Conservation (phyloP, 2,888 invertebrate genomes). For the Sinodicranocentrus sp. region DNA sequence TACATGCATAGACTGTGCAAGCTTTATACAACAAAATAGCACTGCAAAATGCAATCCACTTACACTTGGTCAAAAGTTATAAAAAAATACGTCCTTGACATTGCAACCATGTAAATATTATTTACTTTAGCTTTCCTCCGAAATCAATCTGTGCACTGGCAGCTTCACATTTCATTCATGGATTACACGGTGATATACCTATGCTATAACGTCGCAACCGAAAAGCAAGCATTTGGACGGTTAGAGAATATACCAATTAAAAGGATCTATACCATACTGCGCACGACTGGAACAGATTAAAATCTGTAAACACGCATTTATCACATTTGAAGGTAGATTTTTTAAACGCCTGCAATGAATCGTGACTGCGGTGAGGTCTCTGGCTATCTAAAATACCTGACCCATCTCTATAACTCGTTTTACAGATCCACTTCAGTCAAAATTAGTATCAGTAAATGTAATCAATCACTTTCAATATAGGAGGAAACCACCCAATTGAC, state of each 20-base stretch:
- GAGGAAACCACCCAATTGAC: conserved; percentile 28
- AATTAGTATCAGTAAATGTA: conserved; percentile 14
- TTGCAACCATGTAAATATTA: too few relatives aligned
- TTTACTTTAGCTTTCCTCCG: too few relatives aligned
- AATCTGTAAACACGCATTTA: conserved; percentile 26
- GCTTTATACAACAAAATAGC: too few relatives aligned
- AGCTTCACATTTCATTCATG: too few relatives aligned
- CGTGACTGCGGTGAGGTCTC: neutral
- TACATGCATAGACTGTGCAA: too few relatives aligned
- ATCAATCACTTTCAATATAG: conserved; percentile 35
- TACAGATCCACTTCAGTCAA: neutral
- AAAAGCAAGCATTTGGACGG: neutral
- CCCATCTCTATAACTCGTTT: conserved; percentile 4
- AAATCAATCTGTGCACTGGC: too few relatives aligned
- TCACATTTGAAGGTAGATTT: conserved; percentile 7
- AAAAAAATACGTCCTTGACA: too few relatives aligned
- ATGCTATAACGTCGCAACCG: neutral
- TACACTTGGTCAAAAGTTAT: too few relatives aligned
- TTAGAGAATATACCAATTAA: neutral
- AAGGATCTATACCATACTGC: neutral
- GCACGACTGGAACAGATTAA: conserved; percentile 30
- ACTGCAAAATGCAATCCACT: too few relatives aligned
- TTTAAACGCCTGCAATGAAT: neutral
- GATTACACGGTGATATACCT: too few relatives aligned
- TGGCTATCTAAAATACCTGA: too few relatives aligned